Evolutionary conservation across 2,797 vertebrate genomes (phyloP).

Genomic region (Brachymystax lenok): DNA sequence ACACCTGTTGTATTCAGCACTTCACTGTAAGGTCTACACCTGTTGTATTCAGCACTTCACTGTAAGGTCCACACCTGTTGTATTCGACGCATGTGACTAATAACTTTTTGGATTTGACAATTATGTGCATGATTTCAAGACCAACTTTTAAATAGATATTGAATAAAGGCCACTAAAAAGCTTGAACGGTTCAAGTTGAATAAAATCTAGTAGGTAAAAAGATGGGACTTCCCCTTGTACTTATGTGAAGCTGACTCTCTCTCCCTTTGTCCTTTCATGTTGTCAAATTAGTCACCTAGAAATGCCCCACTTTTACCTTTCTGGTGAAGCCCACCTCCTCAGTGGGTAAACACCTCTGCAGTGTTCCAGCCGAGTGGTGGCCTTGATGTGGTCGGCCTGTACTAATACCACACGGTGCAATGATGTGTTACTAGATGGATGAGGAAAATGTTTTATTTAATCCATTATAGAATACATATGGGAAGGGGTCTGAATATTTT

Average conservation of each 20-base stretch:
- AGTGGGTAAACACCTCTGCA: not conserved
- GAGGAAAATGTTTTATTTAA: too few species aligned
- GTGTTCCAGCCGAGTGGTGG: not conserved
- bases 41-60: too few species aligned
- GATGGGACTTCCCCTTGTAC: conserved; percentile 10
- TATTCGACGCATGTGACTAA: too few species aligned
- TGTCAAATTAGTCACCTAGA: not conserved
- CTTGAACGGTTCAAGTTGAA: not conserved
- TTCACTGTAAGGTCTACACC: too few species aligned
- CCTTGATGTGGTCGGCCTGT: not conserved
- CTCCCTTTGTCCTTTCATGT: not conserved
- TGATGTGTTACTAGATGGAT: not conserved
- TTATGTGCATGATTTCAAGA: not conserved
- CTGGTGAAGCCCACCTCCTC: not conserved
- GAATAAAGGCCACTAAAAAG: not conserved
- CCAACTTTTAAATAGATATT: not conserved
- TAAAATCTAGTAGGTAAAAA: conserved; percentile 6
- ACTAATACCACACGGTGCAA: not conserved
- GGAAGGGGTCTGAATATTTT: too few species aligned
- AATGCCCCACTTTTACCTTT: not conserved
- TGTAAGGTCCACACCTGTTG: too few species aligned
- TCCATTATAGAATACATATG: too few species aligned
- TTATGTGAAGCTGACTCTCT: not conserved
- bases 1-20: too few species aligned
- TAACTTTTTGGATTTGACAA: not conserved